Evolutionary conservation across 2,113 vertebrate genomes (phyloP), one percentile per base, ranked within the genome.

Genomic region (Trichechus manatus): DNA sequence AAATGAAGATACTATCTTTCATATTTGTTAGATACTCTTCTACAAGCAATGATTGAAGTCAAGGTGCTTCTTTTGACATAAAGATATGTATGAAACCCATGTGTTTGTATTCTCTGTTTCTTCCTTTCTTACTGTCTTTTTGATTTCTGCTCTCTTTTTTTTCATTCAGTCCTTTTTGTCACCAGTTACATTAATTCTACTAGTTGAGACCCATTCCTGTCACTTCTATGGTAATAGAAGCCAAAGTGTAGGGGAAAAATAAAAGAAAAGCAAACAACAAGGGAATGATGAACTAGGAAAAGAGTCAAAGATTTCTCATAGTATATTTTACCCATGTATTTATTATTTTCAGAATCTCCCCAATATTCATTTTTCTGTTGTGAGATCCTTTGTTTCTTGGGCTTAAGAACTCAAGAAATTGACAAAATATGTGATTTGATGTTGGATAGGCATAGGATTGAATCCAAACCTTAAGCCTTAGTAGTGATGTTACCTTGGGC

Each of bases 11-110:
- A 59, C 8, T 68, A 11, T 39, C 39, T 61, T 85, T 85, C 15
- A 44, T 72, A 64, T 90, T 93, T 93, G n/a, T 83, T 78, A 91
- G 29, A 74, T 87, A 86, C 10, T 22, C 74, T 81, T 61, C 39
- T 92, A 9, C 39, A 95, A 47, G 29, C 42, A 92, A 59, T 78
- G 13, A 44, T 86, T 50, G 9, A 83, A 78, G 59, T 61, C 11
- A 50, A 66, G 44, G 78, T 79, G 29, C 33, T 84, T 91, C 27
- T 91, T 75, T 83, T 72, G 66, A 56, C 14, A 44, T 64, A 74
- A 61, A 42, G 56, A 50, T 61, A 56, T 95, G 72, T 68, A 75
- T 31, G 23, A 88, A 75, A 75, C 61, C 33, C 22, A 74, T 68
- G 13, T 75, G 29, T 74, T 23, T 70, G 23, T 68, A 83, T 42